phyloP scores from a whole-genome alignment of 2,113 vertebrate genomes.

The Sapayoa aenigma region DNA sequence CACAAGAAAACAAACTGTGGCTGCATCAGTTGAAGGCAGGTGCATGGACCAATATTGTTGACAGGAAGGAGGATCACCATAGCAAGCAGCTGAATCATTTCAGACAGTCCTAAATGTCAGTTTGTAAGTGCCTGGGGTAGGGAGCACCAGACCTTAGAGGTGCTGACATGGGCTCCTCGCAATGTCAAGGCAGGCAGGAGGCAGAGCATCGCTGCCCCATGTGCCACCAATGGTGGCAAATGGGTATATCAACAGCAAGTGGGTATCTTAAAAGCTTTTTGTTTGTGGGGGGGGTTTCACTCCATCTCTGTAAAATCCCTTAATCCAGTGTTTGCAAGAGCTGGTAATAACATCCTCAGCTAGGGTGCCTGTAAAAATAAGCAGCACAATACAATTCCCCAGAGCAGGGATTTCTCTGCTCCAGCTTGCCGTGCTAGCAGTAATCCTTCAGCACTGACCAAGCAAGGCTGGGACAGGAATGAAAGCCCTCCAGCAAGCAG shows the following conservation, averaged over 20 bases:
- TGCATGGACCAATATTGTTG: neutral
- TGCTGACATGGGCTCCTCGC: neutral
- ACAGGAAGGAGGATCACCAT: neutral
- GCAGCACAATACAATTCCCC: neutral
- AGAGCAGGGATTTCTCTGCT: neutral
- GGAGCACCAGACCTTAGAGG: neutral
- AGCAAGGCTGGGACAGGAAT: neutral
- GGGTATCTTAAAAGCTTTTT: neutral
- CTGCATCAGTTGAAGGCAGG: neutral
- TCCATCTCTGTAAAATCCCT: neutral
- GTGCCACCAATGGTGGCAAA: neutral
- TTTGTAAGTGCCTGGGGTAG: neutral
- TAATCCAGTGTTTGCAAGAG: neutral
- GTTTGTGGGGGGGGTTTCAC: neutral
- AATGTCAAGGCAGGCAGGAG: neutral
- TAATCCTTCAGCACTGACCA: neutral
- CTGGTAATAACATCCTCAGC: neutral
- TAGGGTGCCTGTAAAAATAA: neutral
- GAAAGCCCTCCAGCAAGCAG: neutral
- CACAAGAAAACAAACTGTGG: neutral
- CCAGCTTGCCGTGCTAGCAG: neutral
- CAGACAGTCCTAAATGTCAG: neutral
- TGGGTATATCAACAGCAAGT: neutral
- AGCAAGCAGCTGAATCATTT: neutral
- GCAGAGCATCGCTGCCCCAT: fast-evolving